Conservation (phyloP, 1,140 invertebrate species). For the Zaprionus gabonicus region DNA sequence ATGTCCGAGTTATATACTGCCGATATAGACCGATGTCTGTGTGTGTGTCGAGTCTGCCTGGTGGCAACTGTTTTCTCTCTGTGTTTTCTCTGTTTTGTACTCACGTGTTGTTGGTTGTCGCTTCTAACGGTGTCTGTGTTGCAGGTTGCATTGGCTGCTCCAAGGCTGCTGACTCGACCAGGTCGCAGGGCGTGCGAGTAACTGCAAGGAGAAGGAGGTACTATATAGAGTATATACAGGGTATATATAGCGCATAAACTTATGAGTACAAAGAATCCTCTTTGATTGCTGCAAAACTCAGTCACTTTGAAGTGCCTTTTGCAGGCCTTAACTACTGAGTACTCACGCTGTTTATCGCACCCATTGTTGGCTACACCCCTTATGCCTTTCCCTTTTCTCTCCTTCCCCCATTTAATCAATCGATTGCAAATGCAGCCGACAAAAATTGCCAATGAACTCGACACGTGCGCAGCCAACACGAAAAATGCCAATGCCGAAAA, state of each 20-base stretch:
- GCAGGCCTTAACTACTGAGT: background rate
- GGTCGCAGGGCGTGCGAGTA: background rate
- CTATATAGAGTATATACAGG: background rate
- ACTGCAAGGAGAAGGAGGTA: background rate
- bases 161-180: constrained; percentile 36
- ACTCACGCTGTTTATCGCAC: background rate
- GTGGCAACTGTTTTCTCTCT: constrained; percentile 27
- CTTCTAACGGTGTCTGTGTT: constrained; percentile 71
- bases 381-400: no score
- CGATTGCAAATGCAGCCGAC: constrained; percentile 31
- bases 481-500: constrained; percentile 10
- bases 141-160: constrained; percentile 75
- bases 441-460: constrained; percentile 39
- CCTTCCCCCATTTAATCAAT: constrained; percentile 37
- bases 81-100: constrained; percentile 31
- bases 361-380: constrained; percentile 1
- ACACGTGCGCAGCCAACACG: constrained; percentile 19
- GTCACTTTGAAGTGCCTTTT: background rate
- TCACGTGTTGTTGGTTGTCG: constrained; percentile 72
- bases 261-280: background rate
- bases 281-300: background rate
- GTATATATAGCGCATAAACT: background rate
- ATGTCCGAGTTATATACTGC: constrained; percentile 75
- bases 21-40: background rate
- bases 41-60: background rate